Percentiles rank a stretch among this genome's conserved stretches.
Conservation (phyloP, 37 sponge, comb jelly and placozoan genomes). For the Halisarca cf. caerulea region DNA sequence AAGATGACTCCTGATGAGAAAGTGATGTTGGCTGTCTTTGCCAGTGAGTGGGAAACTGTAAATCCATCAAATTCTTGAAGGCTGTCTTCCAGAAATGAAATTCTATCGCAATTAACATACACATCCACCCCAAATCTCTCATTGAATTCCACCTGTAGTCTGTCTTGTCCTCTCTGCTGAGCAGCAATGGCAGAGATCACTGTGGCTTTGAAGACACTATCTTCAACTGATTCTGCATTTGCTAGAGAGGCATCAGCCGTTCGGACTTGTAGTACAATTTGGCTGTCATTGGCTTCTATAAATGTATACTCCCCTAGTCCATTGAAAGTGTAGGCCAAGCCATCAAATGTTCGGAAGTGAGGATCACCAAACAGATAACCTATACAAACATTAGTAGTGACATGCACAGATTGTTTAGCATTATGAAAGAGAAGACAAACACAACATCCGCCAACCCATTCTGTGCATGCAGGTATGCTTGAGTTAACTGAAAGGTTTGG, state of each 20-base stretch:
- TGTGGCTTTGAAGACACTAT: background rate
- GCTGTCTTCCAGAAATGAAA: background rate
- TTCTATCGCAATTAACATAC: background rate
- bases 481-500: no score
- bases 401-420: no score
- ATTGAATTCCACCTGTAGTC: constrained; percentile 7
- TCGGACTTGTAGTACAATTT: constrained; percentile 1
- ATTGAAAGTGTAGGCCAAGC: constrained; percentile 28
- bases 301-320: constrained; percentile 31
- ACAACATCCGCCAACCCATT: no score
- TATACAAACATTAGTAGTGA: background rate
- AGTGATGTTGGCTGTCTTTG: background rate
- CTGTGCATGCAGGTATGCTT: no score
- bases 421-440: no score
- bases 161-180: background rate
- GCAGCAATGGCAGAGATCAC: constrained; percentile 1
- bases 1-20: constrained; percentile 7
- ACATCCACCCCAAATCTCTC: background rate
- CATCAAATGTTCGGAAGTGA: constrained; percentile 29
- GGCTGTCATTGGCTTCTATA: constrained; percentile 1
- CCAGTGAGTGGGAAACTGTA: background rate
- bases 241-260: constrained; percentile 4
- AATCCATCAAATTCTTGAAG: constrained; percentile 7
- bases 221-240: background rate
- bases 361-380: constrained; percentile 8